Evolutionary conservation across 2,888 invertebrate species (phyloP), one percentile per base, ranked within the genome.

Genomic region (Rapana venosa): DNA sequence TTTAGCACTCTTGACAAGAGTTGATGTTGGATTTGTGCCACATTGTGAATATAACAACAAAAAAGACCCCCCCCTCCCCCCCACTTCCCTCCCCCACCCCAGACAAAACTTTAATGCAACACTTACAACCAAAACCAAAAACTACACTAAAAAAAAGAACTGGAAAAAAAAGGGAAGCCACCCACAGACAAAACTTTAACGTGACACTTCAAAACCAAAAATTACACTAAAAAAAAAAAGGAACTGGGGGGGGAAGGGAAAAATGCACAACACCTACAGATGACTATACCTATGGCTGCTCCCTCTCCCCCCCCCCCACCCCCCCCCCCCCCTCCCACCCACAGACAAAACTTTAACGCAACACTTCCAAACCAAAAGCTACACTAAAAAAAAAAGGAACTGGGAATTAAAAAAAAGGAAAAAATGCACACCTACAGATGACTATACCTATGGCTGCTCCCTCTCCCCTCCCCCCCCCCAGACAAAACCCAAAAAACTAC

Each of bases 201-300:
- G 61, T 15, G 61, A 70, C 70, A 17, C 22, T 13, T 58, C 58
- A 58, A 58, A 58, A 15, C 58, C 58, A 13, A 70, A 17, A 70
- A 70, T 30, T 30, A 32, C 6, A 77, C 77, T 20, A 32, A 15
- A n/a, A 2, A 22, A 74, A n/a, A n/a, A 13, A 74, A 74, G 2
- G 0, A 74, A 26, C 74, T 1, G 26, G n/a, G 4, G 26, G 22
- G n/a, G 74, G 11, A 22, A 22, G n/a, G n/a, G n/a, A 26, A 0
- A 11, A 8, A 8, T 70, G 30, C 30, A 87, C 61, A 87, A 77
- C 77, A 77, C 77, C 2, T 77, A 77, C 30, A n/a, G 81, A 36
- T 81, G 81, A 90, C 91, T 91, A 91, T 94, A 94, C 94, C 94
- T 94, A 93, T 94, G 94, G 85, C 91, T 91, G 77, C 92, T 87